Percentiles rank a stretch among this genome's conserved stretches.
These are phyloP conservation scores for Leucopsar rothschildi DNA, from an alignment of 2,113 vertebrate genomes.

Conservation along the genomic window DNA sequence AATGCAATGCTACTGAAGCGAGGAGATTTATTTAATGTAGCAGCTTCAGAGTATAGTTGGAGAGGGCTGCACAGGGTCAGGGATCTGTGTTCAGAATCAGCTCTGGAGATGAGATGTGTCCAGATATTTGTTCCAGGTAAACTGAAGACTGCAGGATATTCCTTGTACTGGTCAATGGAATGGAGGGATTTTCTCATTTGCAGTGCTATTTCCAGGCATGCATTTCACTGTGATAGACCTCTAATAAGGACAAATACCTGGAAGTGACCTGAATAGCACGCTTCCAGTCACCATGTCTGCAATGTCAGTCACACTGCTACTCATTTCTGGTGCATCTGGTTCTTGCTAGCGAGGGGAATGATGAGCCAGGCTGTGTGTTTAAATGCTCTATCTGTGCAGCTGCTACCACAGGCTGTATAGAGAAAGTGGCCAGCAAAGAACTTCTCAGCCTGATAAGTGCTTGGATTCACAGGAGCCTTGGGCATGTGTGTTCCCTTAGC, in stretches of 20 bases:
- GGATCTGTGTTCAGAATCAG: neutral
- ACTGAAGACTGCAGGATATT: neutral
- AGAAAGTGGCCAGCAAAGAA: neutral
- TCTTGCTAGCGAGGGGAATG: neutral
- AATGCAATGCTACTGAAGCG: too few species aligned
- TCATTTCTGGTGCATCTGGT: accelerated
- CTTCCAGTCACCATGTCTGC: neutral
- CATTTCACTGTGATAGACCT: neutral
- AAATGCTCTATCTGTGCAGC: neutral
- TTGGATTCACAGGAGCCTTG: neutral
- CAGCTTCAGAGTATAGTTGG: neutral
- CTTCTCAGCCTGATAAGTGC: neutral
- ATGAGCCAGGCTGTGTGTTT: neutral
- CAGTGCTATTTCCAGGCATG: neutral
- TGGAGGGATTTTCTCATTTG: neutral
- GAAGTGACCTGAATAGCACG: neutral
- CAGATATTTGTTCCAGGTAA: neutral
- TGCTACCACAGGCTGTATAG: neutral
- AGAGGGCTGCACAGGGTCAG: neutral
- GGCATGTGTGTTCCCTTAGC: neutral
- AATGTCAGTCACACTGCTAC: accelerated
- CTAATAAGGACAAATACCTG: neutral
- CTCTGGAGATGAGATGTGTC: neutral
- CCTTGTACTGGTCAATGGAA: neutral
- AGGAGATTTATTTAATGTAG: too few species aligned